Evolutionary conservation across 2,797 vertebrate genomes (phyloP).

Genomic region (Garrulus glandarius): DNA sequence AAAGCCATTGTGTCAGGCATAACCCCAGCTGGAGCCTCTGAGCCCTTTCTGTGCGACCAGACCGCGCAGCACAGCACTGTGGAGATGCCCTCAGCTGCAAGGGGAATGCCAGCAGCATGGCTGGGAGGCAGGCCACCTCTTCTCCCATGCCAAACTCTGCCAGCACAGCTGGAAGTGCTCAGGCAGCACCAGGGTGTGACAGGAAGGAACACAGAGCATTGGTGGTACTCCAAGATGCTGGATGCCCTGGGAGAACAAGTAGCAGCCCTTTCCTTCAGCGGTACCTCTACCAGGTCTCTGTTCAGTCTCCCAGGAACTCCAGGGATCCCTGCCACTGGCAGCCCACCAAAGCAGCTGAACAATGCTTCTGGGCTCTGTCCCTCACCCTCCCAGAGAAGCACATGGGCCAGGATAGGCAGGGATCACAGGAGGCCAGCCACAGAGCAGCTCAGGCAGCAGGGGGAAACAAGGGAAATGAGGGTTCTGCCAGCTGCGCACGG

Average conservation of each 20-base stretch:
- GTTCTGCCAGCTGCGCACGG: rapidly evolving
- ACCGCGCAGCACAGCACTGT: rapidly evolving
- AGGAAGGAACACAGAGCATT: not conserved
- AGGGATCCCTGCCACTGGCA: not conserved
- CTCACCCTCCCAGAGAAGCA: not conserved
- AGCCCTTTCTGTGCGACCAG: not conserved
- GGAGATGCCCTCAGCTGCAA: not conserved
- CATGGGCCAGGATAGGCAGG: rapidly evolving
- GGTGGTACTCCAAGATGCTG: not conserved
- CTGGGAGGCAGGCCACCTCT: not conserved
- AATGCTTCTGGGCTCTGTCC: not conserved
- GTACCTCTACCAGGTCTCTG: not conserved
- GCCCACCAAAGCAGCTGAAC: not conserved
- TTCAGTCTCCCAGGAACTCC: not conserved
- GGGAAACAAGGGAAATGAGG: rapidly evolving
- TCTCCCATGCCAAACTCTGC: not conserved
- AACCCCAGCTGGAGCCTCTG: not conserved
- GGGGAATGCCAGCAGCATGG: not conserved
- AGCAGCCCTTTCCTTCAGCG: not conserved
- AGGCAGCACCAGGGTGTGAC: not conserved
- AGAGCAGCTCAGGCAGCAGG: not conserved
- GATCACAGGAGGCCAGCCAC: not conserved
- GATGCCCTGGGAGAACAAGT: not conserved
- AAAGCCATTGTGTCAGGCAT: rapidly evolving
- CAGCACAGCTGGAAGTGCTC: not conserved